Conservation (phyloP, 2,888 invertebrate species). For the Diarsia dahlii region DNA sequence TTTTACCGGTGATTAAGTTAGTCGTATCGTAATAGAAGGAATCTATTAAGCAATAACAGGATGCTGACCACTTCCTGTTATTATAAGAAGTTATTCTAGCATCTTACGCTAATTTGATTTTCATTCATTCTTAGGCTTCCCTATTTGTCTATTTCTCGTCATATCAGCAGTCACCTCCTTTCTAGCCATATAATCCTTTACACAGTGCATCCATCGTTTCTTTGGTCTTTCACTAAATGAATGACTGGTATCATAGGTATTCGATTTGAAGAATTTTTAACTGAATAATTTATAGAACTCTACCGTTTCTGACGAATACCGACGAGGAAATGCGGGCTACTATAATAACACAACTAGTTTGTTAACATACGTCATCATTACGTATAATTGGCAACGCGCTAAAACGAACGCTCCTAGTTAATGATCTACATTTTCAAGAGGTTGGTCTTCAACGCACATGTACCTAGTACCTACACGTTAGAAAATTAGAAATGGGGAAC, state of each 20-base stretch:
- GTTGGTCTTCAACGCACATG: constrained; percentile 43
- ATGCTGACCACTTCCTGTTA: not conserved
- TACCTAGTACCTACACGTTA: constrained; percentile 35
- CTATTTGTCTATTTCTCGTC: too few relatives aligned
- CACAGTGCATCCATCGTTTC: too few relatives aligned
- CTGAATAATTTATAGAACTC: constrained; percentile 3
- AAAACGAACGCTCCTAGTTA: constrained; percentile 40
- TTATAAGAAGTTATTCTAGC: constrained; percentile 21
- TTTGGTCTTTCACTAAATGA: too few relatives aligned
- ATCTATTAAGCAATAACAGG: constrained; percentile 6
- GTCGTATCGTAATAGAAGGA: not conserved
- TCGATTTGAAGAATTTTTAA: not conserved
- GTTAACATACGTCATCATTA: constrained; percentile 60
- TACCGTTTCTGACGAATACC: constrained; percentile 6
- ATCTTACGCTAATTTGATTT: constrained; percentile 18
- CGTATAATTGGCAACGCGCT: constrained; percentile 57
- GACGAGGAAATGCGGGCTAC: constrained; percentile 33
- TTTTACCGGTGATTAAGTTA: constrained; percentile 1
- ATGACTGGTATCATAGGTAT: too few relatives aligned
- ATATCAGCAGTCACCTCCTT: too few relatives aligned
- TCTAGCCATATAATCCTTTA: too few relatives aligned
- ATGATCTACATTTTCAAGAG: constrained; percentile 52
- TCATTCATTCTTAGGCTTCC: constrained; percentile 12
- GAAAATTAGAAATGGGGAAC: constrained; percentile 63
- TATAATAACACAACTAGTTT: constrained; percentile 19